Evolutionary conservation across 2,113 vertebrate species (phyloP), one percentile per base, ranked within the genome.

Genomic region (Columbina picui): DNA sequence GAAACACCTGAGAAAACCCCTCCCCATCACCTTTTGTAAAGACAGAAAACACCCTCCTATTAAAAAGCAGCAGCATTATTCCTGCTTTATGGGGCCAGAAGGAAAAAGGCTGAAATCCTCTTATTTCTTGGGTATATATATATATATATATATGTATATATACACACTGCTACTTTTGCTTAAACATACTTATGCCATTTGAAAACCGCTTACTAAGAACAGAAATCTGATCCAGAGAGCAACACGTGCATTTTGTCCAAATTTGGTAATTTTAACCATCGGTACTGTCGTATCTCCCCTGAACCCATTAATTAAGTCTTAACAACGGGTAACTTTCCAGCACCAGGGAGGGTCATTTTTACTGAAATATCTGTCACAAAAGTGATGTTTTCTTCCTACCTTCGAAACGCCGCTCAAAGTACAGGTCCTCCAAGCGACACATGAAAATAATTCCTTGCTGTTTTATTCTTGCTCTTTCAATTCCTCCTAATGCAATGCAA

Each of bases 341-440:
- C 22, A 78, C 26, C 29, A 39, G 5, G 32, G 32, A 73, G 4
- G 14, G 16, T 32, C 6, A 11, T 19, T 78, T 77, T 52, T 26
- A 38, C 32, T 4, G 5, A 56, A 85, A 29, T 1, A 4, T 3
- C 15, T 0, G 1, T 16, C 3, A 1, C 43, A 71, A 41, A 1
- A 9, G 8, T 2, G 4, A 55, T 4, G 6, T 18, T 52, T 60
- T 45, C 43, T 38, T 50, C 19, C 29, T n/a, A 2, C 3, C 9
- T 29, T 70, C 41, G 30, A 78, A 74, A 70, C 2, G 27, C n/a
- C 32, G 45, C 25, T n/a, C 14, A 3, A 34, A 86, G 15, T 14
- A n/a, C 29, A 71, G 23, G 9, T 67, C 16, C 63, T 63, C 64
- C 25, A 18, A 47, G n/a, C 36, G 47, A 67, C 65, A n/a, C 22